Conservation (phyloP, 2,888 invertebrate species). For the Mythimna ferrago region DNA sequence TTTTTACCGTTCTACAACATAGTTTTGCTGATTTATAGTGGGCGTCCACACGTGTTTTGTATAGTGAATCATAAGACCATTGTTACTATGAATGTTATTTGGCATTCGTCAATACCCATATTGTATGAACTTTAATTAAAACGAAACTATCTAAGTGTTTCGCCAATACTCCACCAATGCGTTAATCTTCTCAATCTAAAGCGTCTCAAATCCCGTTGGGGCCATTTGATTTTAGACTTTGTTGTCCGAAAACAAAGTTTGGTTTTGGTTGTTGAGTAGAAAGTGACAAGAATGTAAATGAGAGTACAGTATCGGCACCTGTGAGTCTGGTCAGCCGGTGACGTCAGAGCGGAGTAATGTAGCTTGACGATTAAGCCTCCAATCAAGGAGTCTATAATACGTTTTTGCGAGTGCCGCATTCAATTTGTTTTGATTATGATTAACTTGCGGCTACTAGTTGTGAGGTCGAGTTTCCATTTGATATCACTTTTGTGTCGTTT, state of each 20-base stretch:
- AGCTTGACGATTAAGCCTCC: slow-evolving; percentile 68
- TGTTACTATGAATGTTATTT: slow-evolving; percentile 61
- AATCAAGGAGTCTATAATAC: slow-evolving; percentile 69
- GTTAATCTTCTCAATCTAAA: slow-evolving; percentile 43
- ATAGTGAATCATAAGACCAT: slow-evolving; percentile 62
- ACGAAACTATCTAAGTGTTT: slow-evolving; percentile 57
- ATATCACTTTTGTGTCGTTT: slow-evolving; percentile 53
- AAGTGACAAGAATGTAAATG: slow-evolving; percentile 81
- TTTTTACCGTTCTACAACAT: slow-evolving; percentile 83
- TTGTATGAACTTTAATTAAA: slow-evolving; percentile 58
- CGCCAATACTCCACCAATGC: slow-evolving; percentile 48
- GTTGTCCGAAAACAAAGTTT: slow-evolving; percentile 52
- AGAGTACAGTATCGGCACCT: slow-evolving; percentile 82
- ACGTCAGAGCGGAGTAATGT: slow-evolving; percentile 80
- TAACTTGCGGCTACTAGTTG: slow-evolving; percentile 59
- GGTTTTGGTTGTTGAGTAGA: slow-evolving; percentile 56
- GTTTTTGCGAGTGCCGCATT: slow-evolving; percentile 70
- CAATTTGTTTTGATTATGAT: slow-evolving; percentile 72
- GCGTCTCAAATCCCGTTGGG: slow-evolving; percentile 16
- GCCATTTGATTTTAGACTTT: slow-evolving; percentile 50
- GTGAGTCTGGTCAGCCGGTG: slow-evolving; percentile 83
- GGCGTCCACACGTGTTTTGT: slow-evolving; percentile 68
- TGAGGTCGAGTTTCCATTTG: slow-evolving; percentile 58
- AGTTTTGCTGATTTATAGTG: slow-evolving; percentile 71
- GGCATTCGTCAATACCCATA: slow-evolving; percentile 52